Percentiles rank a stretch among this genome's conserved stretches.
phyloP scores from a whole-genome alignment of 2,113 vertebrate genomes.

The Leptobrachium leishanense region DNA sequence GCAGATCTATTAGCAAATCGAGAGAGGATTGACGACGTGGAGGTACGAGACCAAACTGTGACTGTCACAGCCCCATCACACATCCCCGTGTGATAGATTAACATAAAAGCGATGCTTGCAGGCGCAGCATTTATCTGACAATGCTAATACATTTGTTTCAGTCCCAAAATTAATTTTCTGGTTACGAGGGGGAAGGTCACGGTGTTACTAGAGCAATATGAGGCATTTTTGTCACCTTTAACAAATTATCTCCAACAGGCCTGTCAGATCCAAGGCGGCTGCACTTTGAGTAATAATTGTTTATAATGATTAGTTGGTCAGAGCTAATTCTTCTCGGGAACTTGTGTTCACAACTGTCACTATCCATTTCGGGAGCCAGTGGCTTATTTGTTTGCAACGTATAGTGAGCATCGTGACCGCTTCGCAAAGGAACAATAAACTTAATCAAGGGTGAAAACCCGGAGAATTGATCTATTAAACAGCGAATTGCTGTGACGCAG shows the following conservation, averaged over 20 bases:
- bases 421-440: neutral
- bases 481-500: no score
- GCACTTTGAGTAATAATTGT: constrained; percentile 81
- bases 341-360: constrained; percentile 68
- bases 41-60: constrained; percentile 56
- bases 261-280: constrained; percentile 85
- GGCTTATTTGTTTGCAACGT: neutral
- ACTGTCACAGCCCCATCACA: constrained; percentile 64
- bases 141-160: constrained; percentile 92
- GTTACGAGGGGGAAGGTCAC: constrained; percentile 93
- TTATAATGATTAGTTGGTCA: constrained; percentile 87
- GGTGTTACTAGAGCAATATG: constrained; percentile 79
- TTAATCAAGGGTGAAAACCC: no score
- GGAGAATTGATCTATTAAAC: no score
- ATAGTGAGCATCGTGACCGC: neutral
- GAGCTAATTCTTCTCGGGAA: constrained; percentile 75
- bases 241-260: constrained; percentile 91
- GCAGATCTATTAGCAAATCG: constrained; percentile 60
- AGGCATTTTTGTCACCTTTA: constrained; percentile 90
- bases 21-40: constrained; percentile 59
- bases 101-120: constrained; percentile 74
- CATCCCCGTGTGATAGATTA: constrained; percentile 69
- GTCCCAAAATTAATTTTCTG: constrained; percentile 93
- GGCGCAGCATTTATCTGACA: constrained; percentile 88
- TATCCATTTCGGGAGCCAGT: neutral